Evolutionary conservation across 2,113 vertebrate genomes (phyloP).

Genomic region (Synchiropus splendidus): DNA sequence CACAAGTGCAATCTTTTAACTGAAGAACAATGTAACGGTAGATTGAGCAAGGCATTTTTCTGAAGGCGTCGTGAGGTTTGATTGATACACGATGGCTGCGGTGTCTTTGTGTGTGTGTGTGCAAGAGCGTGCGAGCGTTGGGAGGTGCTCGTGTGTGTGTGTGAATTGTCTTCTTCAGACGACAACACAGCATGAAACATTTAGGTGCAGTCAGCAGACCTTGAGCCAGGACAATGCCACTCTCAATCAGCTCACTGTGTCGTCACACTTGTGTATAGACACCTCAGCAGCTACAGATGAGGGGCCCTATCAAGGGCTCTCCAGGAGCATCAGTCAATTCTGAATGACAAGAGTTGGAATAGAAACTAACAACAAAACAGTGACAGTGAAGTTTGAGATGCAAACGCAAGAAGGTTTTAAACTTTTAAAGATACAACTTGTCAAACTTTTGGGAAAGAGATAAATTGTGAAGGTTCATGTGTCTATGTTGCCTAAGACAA

Average conservation of each 20-base stretch:
- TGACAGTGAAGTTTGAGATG: not conserved
- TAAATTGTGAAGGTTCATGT: too few relatives aligned
- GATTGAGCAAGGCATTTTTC: constrained; percentile 45
- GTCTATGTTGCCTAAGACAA: too few relatives aligned
- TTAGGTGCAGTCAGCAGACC: constrained; percentile 62
- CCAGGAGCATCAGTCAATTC: constrained; percentile 34
- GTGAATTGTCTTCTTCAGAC: constrained; percentile 46
- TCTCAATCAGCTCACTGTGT: constrained; percentile 56
- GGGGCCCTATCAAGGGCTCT: constrained; percentile 29
- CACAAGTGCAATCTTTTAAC: constrained; percentile 25
- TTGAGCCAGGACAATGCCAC: constrained; percentile 48
- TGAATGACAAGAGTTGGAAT: constrained; percentile 45
- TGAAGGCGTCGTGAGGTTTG: constrained; percentile 30
- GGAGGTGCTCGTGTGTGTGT: constrained; percentile 42
- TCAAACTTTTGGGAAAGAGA: too few relatives aligned
- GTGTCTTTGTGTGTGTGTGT: constrained; percentile 4
- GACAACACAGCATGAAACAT: constrained; percentile 35
- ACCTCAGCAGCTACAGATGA: constrained; percentile 40
- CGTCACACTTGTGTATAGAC: constrained; percentile 34
- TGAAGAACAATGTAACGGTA: constrained; percentile 31
- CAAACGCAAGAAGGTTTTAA: too few relatives aligned
- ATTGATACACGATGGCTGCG: constrained; percentile 35
- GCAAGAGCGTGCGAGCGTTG: constrained; percentile 1
- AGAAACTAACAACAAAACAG: constrained; percentile 18
- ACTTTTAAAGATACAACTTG: too few relatives aligned